phyloP scores from a whole-genome alignment of 2,888 invertebrate species.

The Willowsia nigromaculata region DNA sequence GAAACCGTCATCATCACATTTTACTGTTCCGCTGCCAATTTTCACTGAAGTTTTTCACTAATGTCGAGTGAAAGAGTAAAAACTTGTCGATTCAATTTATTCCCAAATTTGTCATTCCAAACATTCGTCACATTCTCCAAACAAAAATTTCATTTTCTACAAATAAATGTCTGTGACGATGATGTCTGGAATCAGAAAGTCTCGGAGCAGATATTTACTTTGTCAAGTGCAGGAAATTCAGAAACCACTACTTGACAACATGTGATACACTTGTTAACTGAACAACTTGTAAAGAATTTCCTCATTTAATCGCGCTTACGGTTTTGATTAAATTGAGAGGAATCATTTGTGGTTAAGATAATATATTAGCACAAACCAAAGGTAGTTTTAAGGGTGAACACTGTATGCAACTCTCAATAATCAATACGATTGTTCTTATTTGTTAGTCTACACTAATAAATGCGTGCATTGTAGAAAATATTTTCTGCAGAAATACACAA shows the following conservation, averaged over 20 bases:
- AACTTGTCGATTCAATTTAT: background rate
- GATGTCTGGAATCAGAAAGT: background rate
- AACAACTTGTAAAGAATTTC: background rate
- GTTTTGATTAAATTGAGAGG: background rate
- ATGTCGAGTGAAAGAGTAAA: background rate
- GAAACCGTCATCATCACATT: background rate
- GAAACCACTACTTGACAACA: background rate
- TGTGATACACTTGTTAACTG: background rate
- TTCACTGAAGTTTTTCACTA: background rate
- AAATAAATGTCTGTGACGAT: no score
- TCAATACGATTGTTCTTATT: background rate
- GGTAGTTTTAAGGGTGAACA: background rate
- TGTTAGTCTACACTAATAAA: background rate
- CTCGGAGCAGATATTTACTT: background rate
- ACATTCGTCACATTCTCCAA: background rate
- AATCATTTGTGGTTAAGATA: conserved; percentile 42
- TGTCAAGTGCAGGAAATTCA: background rate
- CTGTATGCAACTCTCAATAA: background rate
- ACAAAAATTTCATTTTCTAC: no score
- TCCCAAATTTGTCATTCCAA: conserved; percentile 15
- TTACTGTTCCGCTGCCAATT: background rate
- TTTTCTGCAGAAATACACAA: background rate
- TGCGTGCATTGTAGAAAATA: background rate
- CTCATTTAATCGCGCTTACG: background rate
- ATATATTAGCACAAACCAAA: conserved; percentile 49